A percentile compares a stretch with the other conserved stretches of the same genome.
phyloP scores from a whole-genome alignment of 2,113 vertebrate species.

The Dicaeum eximium region DNA sequence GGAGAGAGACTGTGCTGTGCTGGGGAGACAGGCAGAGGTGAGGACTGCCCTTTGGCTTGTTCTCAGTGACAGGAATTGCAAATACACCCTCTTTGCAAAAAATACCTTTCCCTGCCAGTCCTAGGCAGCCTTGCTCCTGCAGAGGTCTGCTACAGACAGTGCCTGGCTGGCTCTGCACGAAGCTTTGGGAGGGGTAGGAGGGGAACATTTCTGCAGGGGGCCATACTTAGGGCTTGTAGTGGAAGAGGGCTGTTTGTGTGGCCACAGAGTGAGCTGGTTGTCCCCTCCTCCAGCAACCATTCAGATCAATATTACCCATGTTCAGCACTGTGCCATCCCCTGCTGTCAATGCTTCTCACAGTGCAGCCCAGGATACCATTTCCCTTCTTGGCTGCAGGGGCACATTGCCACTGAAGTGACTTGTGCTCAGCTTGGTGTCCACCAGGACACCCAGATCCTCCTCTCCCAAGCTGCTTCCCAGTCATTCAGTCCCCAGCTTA shows the following conservation, averaged over 20 bases:
- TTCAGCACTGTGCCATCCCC: not conserved
- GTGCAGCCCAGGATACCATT: not conserved
- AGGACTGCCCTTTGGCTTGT: conserved; percentile 5
- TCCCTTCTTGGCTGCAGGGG: not conserved
- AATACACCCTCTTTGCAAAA: not conserved
- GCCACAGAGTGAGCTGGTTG: not conserved
- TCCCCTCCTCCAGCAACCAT: not conserved
- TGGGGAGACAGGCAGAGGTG: not conserved
- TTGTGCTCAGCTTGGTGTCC: not conserved
- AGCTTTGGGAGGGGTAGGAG: not conserved
- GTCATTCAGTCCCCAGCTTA: not conserved
- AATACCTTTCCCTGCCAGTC: not conserved
- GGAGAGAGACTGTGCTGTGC: not conserved
- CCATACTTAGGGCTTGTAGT: accelerated
- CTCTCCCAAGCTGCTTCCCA: not conserved
- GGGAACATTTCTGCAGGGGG: not conserved
- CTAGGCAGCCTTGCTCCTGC: not conserved
- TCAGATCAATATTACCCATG: not conserved
- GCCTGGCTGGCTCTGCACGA: not conserved
- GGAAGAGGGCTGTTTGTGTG: not conserved
- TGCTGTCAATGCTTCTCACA: not conserved
- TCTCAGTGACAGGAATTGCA: conserved; percentile 19
- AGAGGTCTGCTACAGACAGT: not conserved
- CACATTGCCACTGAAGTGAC: not conserved
- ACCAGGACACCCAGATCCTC: not conserved